Evolutionary conservation across 2,797 vertebrate species (phyloP).

Genomic region (Fistularia commersonii): DNA sequence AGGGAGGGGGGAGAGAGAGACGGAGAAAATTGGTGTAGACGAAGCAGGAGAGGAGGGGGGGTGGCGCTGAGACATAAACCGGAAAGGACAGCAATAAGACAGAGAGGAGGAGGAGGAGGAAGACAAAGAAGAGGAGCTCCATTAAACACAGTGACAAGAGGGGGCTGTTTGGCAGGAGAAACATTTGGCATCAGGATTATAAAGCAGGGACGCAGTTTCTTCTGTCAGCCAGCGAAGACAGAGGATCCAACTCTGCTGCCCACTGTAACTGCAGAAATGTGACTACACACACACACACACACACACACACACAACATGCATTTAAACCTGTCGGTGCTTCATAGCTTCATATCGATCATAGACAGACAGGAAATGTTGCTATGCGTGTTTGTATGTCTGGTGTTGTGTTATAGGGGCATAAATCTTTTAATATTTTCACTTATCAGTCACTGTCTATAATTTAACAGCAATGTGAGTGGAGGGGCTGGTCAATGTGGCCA

Average conservation of each 20-base stretch:
- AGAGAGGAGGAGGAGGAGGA: conserved; percentile 20
- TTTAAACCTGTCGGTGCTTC: too few species aligned
- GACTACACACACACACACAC: conserved; percentile 14
- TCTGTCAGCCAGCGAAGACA: conserved; percentile 46
- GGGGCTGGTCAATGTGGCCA: too few species aligned
- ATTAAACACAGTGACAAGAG: conserved; percentile 47
- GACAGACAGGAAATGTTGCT: too few species aligned
- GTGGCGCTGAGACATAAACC: conserved; percentile 11
- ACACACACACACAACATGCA: conserved; percentile 5
- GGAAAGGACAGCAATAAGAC: conserved; percentile 37
- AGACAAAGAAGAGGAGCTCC: conserved; percentile 18
- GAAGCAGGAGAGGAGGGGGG: conserved; percentile 2
- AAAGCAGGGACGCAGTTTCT: conserved; percentile 58
- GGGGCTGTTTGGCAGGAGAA: conserved; percentile 51
- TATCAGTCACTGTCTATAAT: too few species aligned
- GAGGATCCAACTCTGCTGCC: conserved; percentile 46
- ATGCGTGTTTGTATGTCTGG: too few species aligned
- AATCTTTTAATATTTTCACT: too few species aligned
- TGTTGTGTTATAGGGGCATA: too few species aligned
- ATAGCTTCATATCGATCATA: too few species aligned
- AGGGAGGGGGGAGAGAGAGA: not conserved
- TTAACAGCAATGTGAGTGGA: too few species aligned
- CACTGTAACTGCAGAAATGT: conserved; percentile 46
- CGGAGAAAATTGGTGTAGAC: not conserved
- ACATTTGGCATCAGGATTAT: conserved; percentile 64